Base-by-base conservation (phyloP, 2,888 invertebrate genomes). In the Cheilosia soror region DNA sequence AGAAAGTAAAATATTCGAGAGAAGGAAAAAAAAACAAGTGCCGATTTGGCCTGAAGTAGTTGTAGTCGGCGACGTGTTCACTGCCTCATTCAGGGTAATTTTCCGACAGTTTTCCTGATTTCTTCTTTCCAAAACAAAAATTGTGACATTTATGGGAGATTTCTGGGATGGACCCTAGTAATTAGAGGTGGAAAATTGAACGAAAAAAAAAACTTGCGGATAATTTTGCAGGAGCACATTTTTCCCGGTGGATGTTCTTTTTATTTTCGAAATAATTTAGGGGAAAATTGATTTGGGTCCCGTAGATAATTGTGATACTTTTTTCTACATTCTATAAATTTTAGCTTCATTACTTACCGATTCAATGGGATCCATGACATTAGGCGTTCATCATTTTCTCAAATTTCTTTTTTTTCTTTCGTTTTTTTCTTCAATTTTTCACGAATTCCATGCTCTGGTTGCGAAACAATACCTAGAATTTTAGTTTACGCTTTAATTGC, bases 341-440 rank as follows among this genome's bases (percentile, higher is more conserved):
- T 58, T 11, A 20, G 20, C 57, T 65, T 20, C 60, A 73, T 93
- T 93, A 94, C 94, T 94, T 93, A 94, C 94, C 93, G 93, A 93
- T 93, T 93, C 93, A 93, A 93, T 93, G 92, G 93, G 93, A 93
- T 93, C 94, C 94, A 94, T 93, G 93, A 93, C 93, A 93, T 93
- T 88, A 87, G 87, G 81, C 86, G 82, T 82, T 86, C 86, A 73
- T 73, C 73, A 82, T 82, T 82, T 69, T 86, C 60, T 65, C 20
- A 71, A 58, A 68, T 66, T 60, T 37, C 66, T 60, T 72, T 20
- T 51, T 66, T 72, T 44, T 29, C 65, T 62, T 77, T 27, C 65
- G 37, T 47, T 75, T 77, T 62, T 62, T 71, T 75, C 51, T 51
- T 63, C 62, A 68, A 75, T 63, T 80, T 85, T 85, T 53, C 81